Evolutionary conservation across 2,797 vertebrate genomes (phyloP).

Genomic region (Tympanoctomys barrerae): DNA sequence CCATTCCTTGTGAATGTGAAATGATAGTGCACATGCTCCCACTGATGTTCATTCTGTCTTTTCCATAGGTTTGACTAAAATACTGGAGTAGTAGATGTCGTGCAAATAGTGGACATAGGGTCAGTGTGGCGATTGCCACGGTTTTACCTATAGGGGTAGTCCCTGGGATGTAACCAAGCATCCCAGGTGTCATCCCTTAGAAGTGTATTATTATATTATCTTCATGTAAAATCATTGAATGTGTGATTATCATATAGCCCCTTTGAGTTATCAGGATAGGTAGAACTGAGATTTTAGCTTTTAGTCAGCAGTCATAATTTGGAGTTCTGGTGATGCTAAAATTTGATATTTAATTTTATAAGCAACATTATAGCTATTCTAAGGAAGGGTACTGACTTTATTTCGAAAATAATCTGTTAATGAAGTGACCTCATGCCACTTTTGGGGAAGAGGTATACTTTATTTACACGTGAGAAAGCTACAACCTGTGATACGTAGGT

Average conservation of each 20-base stretch:
- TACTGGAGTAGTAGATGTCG: neutral
- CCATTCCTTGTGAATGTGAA: neutral
- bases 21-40: neutral
- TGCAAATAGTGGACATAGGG: neutral
- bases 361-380: neutral
- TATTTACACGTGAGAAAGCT: neutral
- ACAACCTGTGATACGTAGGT: neutral
- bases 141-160: neutral
- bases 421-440: fast-evolving
- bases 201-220: neutral
- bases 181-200: neutral
- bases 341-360: neutral
- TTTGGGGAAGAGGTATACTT: neutral
- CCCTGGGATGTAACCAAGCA: neutral
- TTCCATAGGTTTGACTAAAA: neutral
- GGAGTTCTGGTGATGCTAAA: neutral
- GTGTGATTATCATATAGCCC: neutral
- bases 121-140: neutral
- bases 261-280: neutral
- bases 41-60: neutral
- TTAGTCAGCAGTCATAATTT: neutral
- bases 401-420: slow-evolving; percentile 8
- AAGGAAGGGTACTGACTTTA: neutral
- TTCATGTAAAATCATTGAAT: neutral
- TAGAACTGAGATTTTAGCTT: neutral